Evolutionary conservation across 2,888 invertebrate species (phyloP).

Genomic region (Drosophila monieri): DNA sequence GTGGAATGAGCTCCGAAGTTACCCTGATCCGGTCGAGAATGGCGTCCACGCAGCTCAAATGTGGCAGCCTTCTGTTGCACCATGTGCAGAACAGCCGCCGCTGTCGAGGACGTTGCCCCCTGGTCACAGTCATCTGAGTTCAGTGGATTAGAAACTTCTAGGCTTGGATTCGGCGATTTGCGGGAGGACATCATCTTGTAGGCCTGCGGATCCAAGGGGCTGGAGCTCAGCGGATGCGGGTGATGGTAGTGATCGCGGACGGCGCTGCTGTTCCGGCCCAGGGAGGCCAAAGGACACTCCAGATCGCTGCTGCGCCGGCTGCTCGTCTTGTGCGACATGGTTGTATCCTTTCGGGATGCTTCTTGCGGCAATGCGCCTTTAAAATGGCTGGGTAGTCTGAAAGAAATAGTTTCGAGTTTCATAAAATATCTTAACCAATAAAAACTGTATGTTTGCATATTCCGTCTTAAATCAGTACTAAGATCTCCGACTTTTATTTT

Average conservation of each 20-base stretch:
- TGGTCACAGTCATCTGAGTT: conserved; percentile 54
- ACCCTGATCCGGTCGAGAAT: conserved; percentile 54
- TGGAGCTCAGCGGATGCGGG: conserved; percentile 84
- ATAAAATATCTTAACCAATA: background rate
- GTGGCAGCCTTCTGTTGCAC: conserved; percentile 80
- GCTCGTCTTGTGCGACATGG: conserved; percentile 83
- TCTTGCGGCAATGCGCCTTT: conserved; percentile 18
- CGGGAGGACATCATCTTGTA: conserved; percentile 84
- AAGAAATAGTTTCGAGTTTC: conserved; percentile 12
- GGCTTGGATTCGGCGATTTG: conserved; percentile 82
- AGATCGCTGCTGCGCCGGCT: conserved; percentile 79
- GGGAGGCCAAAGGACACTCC: conserved; percentile 87
- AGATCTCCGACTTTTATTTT: background rate
- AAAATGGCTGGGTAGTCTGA: conserved; percentile 37
- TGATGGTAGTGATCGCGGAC: conserved; percentile 82
- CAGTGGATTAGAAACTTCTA: conserved; percentile 76
- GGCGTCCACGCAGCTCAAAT: conserved; percentile 75
- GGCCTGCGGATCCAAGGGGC: conserved; percentile 84
- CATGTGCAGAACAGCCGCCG: conserved; percentile 64
- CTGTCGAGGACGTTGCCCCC: conserved; percentile 52
- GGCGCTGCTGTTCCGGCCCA: conserved; percentile 84
- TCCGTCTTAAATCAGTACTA: background rate
- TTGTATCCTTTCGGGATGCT: conserved; percentile 21
- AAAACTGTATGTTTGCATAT: background rate
- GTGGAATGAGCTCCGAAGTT: conserved; percentile 65